Evolutionary conservation across 1,140 invertebrate species (phyloP), one percentile per base, ranked within the genome.

Genomic region (Cotesia typhae): DNA sequence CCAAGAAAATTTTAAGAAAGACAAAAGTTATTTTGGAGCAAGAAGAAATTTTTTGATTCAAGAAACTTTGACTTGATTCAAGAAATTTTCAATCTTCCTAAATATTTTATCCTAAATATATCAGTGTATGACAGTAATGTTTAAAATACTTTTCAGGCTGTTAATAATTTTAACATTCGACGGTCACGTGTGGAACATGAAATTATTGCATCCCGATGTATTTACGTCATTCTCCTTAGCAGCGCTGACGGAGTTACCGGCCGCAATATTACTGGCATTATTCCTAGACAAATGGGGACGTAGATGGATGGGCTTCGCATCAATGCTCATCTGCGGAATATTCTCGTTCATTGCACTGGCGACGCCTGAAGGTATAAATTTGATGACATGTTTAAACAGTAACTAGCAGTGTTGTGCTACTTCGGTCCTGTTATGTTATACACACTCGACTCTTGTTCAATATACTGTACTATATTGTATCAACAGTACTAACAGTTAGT

Each of bases 171-270:
- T 96, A 79, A 91, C 94, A 0, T 96, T 96, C 78, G 94, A 96
- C 77, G 94, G 94, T 0, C 94, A 96, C 81, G 94, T 95, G 1
- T 89, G 94, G 83, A 95, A 95, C 76, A 93, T 95, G 55, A 93
- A 93, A 28, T 90, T 93, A 1, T 83, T 96, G 3, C 93, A 93
- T 12, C 85, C 94, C 70, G 91, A 95, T 76, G 89, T 95, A 0
- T 96, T 95, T 81, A 82, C 93, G n/a, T 94, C 94, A 0, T 96
- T 96, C 81, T 94, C 94, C 0, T 86, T 96, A 1, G 94, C 94
- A 0, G 91, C 93, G 1, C 90, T 93, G n/a, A 94, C 94, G 0
- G 94, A 95, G 82, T 87, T 95, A 70, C 95, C 95, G 1, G 94
- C 94, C 37, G 94, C 95, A 80, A 89, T 94, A 2, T 89, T 96